Conservation (phyloP, 2,113 vertebrate genomes). For the Channa argus region DNA sequence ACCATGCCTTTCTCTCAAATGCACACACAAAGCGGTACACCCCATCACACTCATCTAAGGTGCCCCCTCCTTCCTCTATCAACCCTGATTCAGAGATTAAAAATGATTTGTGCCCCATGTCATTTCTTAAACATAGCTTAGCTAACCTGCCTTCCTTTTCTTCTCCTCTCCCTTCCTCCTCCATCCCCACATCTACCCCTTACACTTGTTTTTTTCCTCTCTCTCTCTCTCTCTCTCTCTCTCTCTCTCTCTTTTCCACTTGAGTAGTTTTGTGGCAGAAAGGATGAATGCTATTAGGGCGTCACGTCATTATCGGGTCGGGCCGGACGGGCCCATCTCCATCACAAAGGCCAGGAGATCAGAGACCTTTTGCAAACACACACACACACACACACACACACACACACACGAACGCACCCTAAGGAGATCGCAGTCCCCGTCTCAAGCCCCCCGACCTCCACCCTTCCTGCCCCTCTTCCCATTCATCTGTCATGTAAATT, state of each 20-base stretch:
- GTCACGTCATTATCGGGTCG: slow-evolving; percentile 82
- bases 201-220: slow-evolving; percentile 39
- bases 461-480: slow-evolving; percentile 70
- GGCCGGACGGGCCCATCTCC: slow-evolving; percentile 79
- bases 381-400: slow-evolving; percentile 25
- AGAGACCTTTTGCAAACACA: slow-evolving; percentile 67
- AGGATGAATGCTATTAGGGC: slow-evolving; percentile 83
- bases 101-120: slow-evolving; percentile 74
- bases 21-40: slow-evolving; percentile 47
- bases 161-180: slow-evolving; percentile 31
- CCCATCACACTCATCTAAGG: slow-evolving; percentile 53
- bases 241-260: slow-evolving; percentile 74
- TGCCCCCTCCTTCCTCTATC: slow-evolving; percentile 45
- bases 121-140: slow-evolving; percentile 80
- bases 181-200: slow-evolving; percentile 50
- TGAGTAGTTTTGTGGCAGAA: slow-evolving; percentile 80
- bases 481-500: slow-evolving; percentile 84
- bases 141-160: slow-evolving; percentile 61
- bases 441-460: slow-evolving; percentile 62
- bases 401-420: slow-evolving; percentile 48
- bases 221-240: slow-evolving; percentile 1
- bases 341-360: slow-evolving; percentile 85
- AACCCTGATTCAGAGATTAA: slow-evolving; percentile 75
- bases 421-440: slow-evolving; percentile 77
- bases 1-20: slow-evolving; percentile 33